Conservation (phyloP, 2,113 vertebrate species). For the Telmatochromis sp. region DNA sequence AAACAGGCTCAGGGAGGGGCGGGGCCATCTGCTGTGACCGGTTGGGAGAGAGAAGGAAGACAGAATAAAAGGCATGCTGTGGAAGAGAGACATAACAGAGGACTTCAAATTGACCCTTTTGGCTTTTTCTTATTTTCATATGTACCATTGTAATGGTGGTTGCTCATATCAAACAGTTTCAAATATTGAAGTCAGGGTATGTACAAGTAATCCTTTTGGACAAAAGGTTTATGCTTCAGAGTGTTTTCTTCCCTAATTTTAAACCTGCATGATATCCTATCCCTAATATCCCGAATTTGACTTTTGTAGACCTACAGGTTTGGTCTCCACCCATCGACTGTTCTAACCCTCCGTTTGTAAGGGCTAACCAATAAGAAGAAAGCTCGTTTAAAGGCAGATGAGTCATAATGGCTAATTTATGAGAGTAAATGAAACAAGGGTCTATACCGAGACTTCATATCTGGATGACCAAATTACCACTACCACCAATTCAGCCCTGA, state of each 20-base stretch:
- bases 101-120: not conserved
- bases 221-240: not conserved
- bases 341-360: not conserved
- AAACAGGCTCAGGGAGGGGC: not conserved
- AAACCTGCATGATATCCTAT: not conserved
- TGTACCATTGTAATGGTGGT: not conserved
- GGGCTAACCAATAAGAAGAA: not conserved
- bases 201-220: not conserved
- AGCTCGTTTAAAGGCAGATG: not conserved
- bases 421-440: not conserved
- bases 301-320: not conserved
- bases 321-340: not conserved
- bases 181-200: rapidly evolving
- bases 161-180: not conserved
- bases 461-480: not conserved
- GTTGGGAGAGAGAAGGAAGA: not conserved
- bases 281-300: rapidly evolving
- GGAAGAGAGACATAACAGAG: not conserved
- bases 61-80: not conserved
- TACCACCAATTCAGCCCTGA: rapidly evolving
- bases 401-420: not conserved
- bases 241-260: not conserved
- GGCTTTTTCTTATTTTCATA: not conserved
- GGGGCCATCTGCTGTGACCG: not conserved
- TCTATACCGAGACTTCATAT: not conserved